phyloP scores from a whole-genome alignment of 2,888 invertebrate species.

The Oegoconia quadripuncta region DNA sequence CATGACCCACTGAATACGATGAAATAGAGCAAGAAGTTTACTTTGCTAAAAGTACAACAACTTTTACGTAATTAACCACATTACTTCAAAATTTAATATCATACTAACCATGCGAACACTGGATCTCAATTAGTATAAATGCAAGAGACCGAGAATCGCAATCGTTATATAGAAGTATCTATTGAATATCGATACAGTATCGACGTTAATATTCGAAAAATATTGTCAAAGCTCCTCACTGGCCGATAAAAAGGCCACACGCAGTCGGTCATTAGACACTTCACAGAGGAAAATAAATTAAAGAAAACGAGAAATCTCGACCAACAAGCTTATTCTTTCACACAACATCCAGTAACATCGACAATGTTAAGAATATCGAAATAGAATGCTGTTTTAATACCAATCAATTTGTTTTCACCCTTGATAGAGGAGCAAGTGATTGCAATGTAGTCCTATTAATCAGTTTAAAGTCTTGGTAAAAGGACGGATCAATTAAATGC shows the following conservation, averaged over 20 bases:
- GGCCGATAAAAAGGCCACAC: conserved; percentile 77
- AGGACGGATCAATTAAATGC: conserved; percentile 60
- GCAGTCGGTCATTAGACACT: conserved; percentile 77
- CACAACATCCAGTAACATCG: conserved; percentile 31
- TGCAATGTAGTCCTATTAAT: neutral
- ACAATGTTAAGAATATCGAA: conserved; percentile 12
- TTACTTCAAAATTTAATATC: neutral
- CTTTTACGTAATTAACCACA: too few species aligned
- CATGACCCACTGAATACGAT: too few species aligned
- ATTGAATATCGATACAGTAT: conserved; percentile 55
- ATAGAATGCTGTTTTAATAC: conserved; percentile 25
- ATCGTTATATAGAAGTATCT: conserved; percentile 35
- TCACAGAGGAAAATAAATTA: conserved; percentile 74
- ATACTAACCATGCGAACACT: conserved; percentile 33
- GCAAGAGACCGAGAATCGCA: conserved; percentile 23
- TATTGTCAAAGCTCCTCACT: conserved; percentile 71
- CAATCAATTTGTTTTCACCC: neutral
- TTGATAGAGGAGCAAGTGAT: neutral
- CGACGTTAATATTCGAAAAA: conserved; percentile 70
- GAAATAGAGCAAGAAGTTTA: too few species aligned
- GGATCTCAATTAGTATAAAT: conserved; percentile 42
- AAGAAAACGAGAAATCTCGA: conserved; percentile 73
- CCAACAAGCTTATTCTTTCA: conserved; percentile 54
- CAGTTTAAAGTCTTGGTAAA: neutral
- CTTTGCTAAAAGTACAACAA: too few species aligned